Conservation (phyloP, 2,888 invertebrate genomes). For the Epinotia ramella region DNA sequence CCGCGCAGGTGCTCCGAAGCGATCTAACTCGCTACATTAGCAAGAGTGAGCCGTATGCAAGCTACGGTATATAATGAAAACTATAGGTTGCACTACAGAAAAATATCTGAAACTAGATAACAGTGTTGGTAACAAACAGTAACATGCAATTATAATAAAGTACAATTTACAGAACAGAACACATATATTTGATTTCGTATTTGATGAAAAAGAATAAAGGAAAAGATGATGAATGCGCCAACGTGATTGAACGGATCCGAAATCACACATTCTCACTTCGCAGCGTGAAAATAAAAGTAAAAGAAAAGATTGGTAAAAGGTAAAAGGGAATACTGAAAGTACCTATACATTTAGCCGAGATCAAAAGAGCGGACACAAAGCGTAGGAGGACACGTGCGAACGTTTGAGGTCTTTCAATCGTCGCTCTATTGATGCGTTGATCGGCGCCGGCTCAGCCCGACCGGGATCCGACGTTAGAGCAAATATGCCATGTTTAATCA, state of each 20-base stretch:
- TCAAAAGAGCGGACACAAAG: constrained; percentile 68
- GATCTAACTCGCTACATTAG: constrained; percentile 20
- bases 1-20: constrained; percentile 13
- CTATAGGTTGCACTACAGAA: neutral
- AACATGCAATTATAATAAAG: neutral
- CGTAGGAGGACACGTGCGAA: constrained; percentile 56
- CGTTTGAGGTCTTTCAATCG: constrained; percentile 50
- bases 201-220: constrained; percentile 4
- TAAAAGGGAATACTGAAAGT: constrained; percentile 65
- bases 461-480: constrained; percentile 11
- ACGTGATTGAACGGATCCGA: constrained; percentile 43
- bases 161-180: neutral
- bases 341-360: constrained; percentile 61
- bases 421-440: constrained; percentile 50
- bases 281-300: constrained; percentile 52
- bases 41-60: constrained; percentile 7
- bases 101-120: neutral
- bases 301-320: constrained; percentile 68
- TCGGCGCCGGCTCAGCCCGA: constrained; percentile 47
- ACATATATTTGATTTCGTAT: neutral
- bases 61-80: constrained; percentile 1
- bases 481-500: constrained; percentile 33
- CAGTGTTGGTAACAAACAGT: neutral
- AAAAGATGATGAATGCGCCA: constrained; percentile 21
- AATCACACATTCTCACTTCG: constrained; percentile 46